Conservation (phyloP, 1,140 invertebrate genomes). For the Drosophila bipectinata region DNA sequence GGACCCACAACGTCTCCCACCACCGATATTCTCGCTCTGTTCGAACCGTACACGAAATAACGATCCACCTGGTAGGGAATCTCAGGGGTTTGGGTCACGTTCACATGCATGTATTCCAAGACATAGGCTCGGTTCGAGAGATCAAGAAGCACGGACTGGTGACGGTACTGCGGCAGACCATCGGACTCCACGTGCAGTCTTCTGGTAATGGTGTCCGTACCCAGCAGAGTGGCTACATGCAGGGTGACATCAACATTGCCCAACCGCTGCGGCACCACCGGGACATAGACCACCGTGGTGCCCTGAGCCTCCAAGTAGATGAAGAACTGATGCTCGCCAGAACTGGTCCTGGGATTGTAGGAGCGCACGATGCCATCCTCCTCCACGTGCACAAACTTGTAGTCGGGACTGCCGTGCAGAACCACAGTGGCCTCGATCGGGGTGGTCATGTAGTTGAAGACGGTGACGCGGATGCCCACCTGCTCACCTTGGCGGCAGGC, state of each 20-base stretch:
- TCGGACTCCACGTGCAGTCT: conserved; percentile 94
- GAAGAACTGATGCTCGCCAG: conserved; percentile 97
- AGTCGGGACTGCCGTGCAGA: conserved; percentile 92
- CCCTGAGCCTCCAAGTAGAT: conserved; percentile 93
- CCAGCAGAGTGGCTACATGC: conserved; percentile 93
- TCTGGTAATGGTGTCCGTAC: conserved; percentile 90
- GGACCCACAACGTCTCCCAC: conserved; percentile 98
- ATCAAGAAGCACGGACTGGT: conserved; percentile 96
- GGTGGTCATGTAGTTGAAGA: conserved; percentile 96
- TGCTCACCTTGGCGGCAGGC: conserved; percentile 95
- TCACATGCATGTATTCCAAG: conserved; percentile 97
- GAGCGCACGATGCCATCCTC: conserved; percentile 93
- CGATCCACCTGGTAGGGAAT: conserved; percentile 95
- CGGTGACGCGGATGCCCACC: conserved; percentile 94
- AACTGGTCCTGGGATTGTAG: conserved; percentile 94
- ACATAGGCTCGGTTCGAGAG: conserved; percentile 95
- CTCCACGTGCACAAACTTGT: conserved; percentile 97
- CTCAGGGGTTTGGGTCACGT: conserved; percentile 95
- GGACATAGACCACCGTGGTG: conserved; percentile 92
- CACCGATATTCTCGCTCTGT: conserved; percentile 92
- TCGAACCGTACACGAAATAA: conserved; percentile 97
- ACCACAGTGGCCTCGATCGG: conserved; percentile 94
- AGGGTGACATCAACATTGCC: conserved; percentile 93
- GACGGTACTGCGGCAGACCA: conserved; percentile 95
- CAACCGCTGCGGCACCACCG: conserved; percentile 93